Evolutionary conservation across 37 sponge, comb jelly and placozoan genomes (phyloP).

Genomic region (Ephydatia muelleri): DNA sequence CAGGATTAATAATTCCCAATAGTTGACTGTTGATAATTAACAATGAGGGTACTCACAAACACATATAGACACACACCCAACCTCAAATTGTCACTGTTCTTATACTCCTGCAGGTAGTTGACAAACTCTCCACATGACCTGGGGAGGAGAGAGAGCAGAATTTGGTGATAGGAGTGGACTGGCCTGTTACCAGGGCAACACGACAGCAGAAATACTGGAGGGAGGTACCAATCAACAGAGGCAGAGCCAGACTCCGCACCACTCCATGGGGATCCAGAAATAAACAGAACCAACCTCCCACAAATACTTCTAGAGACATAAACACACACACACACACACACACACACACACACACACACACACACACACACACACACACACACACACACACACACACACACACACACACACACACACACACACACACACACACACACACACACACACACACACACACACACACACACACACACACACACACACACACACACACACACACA

Average conservation of each 20-base stretch:
- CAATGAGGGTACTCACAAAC: no score
- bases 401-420: no score
- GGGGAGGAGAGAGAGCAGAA: neutral
- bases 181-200: neutral
- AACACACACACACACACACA: no score
- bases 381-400: no score
- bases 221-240: conserved; percentile 4
- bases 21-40: no score
- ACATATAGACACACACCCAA: neutral
- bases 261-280: neutral
- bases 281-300: conserved; percentile 5
- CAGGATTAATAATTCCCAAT: no score
- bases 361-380: no score
- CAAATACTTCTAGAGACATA: neutral
- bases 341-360: no score
- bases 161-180: neutral
- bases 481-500: neutral
- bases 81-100: conserved; percentile 53
- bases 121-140: conserved; percentile 60
- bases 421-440: conserved; percentile 23
- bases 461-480: conserved; percentile 19
- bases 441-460: conserved; percentile 30
- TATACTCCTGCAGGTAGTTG: conserved; percentile 73
- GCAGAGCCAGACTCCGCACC: neutral
- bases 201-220: no score